These are phyloP conservation scores for Daubentonia madagascariensis DNA, from an alignment of 2,113 vertebrate species.

Conservation along the genomic window DNA sequence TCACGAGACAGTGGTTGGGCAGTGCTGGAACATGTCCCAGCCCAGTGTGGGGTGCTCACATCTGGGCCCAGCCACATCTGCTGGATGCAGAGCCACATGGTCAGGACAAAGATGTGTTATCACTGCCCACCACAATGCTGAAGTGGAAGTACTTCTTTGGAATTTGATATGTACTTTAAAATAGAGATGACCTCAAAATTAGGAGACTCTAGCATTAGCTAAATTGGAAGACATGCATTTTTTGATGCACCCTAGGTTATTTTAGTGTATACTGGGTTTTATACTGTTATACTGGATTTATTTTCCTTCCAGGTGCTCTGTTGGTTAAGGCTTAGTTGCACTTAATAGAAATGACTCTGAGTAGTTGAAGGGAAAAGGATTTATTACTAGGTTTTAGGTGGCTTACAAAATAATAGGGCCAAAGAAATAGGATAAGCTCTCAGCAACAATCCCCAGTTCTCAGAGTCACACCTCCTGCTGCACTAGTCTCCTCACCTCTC, in stretches of 20 bases:
- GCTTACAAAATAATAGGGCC: constrained; percentile 32
- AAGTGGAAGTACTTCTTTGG: background rate
- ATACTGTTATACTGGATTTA: background rate
- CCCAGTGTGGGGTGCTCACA: fast-evolving
- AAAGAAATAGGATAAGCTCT: background rate
- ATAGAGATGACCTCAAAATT: background rate
- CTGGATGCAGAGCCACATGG: background rate
- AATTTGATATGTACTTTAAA: background rate
- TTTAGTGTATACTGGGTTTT: background rate
- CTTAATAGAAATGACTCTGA: background rate
- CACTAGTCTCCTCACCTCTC: background rate
- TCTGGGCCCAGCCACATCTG: background rate
- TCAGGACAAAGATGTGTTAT: background rate
- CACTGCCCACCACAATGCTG: background rate
- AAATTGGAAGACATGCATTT: background rate
- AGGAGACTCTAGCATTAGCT: background rate
- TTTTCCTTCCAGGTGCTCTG: background rate
- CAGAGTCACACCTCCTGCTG: background rate
- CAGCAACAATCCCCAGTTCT: background rate
- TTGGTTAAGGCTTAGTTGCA: constrained; percentile 41
- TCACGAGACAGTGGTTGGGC: background rate
- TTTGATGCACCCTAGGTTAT: background rate
- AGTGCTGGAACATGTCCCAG: background rate
- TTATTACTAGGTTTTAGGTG: constrained; percentile 9
- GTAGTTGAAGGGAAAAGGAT: background rate